Evolutionary conservation across 2,797 vertebrate genomes (phyloP), one percentile per base, ranked within the genome.

Genomic region (Hippocampus kuda): DNA sequence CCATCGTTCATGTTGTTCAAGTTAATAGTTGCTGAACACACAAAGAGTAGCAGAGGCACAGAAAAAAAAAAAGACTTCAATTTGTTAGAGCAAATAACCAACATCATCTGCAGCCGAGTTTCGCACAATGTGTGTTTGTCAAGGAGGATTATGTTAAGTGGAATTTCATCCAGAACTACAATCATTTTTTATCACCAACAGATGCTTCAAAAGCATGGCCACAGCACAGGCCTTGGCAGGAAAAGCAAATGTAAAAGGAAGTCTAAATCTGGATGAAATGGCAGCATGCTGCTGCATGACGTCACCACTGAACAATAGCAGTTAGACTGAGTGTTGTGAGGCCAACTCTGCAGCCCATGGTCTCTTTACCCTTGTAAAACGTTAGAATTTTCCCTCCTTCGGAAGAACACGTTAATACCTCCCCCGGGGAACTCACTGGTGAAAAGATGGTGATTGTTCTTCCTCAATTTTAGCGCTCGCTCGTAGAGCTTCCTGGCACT

Each of bases 1-100:
- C 97, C 96, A 38, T 99, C 97, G 20, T 98, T 99, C 97, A 99
- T 95, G 76, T 80, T 96, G 87, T 99, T 99, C 88, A 99, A 91
- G 85, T 98, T 98, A 90, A 99, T 98, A 70, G 93, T 97, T 75
- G 94, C 97, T 99, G 84, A 68, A 90, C 56, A 65, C 34, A 89
- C 68, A 88, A 60, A 82, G 57, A 73, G 11, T 18, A n/a, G 22
- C 62, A 22, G 20, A 57, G 54, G 15, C 68, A 84, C 65, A 73
- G n/a, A 38, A 38, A 38, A 65, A 22, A 22, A 71, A 72, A 13
- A 10, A 66, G 73, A 70, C 18, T 46, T 49, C 20, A 18, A 67
- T 67, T 12, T 41, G 34, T 67, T 42, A 15, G 13, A 7, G 34
- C 30, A 20, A 8, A 62, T 10, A 62, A 22, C 20, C 16, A 53